phyloP scores from a whole-genome alignment of 2,113 vertebrate genomes.

The Falcunculus frontatus region DNA sequence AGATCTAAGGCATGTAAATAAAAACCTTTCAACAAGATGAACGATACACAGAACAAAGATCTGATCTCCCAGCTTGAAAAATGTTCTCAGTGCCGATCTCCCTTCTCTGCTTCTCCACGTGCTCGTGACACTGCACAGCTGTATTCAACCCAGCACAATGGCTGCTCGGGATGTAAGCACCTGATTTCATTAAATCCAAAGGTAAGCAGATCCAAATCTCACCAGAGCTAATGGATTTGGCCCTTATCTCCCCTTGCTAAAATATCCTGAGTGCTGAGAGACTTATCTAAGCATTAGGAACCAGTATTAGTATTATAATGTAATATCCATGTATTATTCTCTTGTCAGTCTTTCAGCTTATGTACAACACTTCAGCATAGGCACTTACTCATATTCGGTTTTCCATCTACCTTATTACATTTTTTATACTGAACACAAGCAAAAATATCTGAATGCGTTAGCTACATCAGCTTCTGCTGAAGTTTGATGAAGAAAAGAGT shows the following conservation, averaged over 20 bases:
- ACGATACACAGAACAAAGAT: not conserved
- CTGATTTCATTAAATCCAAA: constrained; percentile 12
- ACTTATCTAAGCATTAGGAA: constrained; percentile 35
- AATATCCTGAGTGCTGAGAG: not conserved
- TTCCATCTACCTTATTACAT: not conserved
- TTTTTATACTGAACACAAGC: not conserved
- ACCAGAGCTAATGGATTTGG: constrained; percentile 40
- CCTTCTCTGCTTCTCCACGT: not conserved
- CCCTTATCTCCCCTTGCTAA: constrained; percentile 36
- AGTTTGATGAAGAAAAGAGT: not conserved
- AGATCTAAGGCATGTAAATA: not conserved
- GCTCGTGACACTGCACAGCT: not conserved
- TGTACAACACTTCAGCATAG: not conserved
- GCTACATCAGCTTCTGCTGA: not conserved
- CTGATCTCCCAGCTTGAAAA: not conserved
- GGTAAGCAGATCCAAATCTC: constrained; percentile 54
- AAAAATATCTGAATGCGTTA: not conserved
- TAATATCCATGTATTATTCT: constrained; percentile 28
- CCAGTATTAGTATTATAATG: constrained; percentile 35
- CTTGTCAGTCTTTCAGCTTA: constrained; percentile 15
- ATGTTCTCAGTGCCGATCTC: not conserved
- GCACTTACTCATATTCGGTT: not conserved
- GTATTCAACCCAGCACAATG: not conserved
- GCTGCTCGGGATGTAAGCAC: not conserved
- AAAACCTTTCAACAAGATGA: constrained; percentile 29